A percentile compares a stretch with the other conserved stretches of the same genome.
Evolutionary conservation across 2,113 vertebrate genomes (phyloP).

Genomic region (Pseudonaja textilis): DNA sequence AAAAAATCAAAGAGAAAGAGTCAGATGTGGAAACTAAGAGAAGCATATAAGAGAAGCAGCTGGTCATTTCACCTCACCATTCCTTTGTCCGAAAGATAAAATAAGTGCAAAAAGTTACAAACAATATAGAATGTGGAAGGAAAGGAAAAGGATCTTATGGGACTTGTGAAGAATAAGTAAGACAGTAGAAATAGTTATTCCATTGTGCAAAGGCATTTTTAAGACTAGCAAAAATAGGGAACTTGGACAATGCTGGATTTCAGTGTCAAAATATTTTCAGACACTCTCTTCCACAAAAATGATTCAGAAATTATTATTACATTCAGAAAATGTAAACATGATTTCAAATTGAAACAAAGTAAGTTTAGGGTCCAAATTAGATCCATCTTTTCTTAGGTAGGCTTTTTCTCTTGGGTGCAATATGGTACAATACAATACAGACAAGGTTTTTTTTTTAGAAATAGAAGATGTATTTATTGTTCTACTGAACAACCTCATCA

Average conservation of each 20-base stretch:
- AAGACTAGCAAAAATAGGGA: background rate
- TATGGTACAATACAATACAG: too few relatives aligned
- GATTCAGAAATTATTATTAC: background rate
- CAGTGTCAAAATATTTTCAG: background rate
- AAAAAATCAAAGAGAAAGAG: background rate
- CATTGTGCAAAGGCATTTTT: background rate
- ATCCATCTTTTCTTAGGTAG: background rate
- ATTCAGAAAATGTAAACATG: background rate
- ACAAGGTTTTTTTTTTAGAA: background rate
- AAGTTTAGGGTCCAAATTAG: background rate
- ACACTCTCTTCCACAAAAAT: background rate
- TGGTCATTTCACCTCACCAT: background rate
- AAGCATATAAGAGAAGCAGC: background rate
- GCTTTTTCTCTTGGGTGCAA: background rate
- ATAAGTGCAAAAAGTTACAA: background rate
- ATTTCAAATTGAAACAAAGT: background rate
- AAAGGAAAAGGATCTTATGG: background rate
- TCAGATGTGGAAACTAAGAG: background rate
- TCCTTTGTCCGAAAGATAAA: background rate
- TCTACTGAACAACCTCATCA: background rate
- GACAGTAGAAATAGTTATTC: background rate
- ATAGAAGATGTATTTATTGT: background rate
- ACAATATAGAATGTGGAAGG: background rate
- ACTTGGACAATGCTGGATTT: too few relatives aligned
- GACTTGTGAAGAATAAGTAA: background rate